A percentile compares a stretch with the other conserved stretches of the same genome.
These are phyloP conservation scores for Oryzias woworae DNA, from an alignment of 2,113 vertebrate genomes.

Conservation along the genomic window DNA sequence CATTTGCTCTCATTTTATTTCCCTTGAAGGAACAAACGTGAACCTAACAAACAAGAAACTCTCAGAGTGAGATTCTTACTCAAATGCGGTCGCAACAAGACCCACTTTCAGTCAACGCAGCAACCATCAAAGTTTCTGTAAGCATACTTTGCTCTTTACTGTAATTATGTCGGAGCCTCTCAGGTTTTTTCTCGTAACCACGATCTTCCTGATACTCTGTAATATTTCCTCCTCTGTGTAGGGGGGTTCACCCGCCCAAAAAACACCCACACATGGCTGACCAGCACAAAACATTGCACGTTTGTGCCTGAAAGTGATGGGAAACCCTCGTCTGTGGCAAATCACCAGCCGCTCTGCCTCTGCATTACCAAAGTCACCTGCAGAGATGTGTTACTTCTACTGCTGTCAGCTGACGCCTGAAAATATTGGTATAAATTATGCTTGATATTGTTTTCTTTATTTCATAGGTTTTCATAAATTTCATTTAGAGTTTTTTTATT, in stretches of 20 bases:
- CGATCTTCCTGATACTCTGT: conserved; percentile 28
- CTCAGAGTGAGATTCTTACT: not conserved
- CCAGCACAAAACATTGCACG: conserved; percentile 56
- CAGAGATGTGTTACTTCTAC: not conserved
- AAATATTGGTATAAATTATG: no score
- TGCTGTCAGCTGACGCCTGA: no score
- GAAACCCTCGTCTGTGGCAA: conserved; percentile 35
- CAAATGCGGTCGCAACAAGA: conserved; percentile 4
- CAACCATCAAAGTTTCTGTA: conserved; percentile 40
- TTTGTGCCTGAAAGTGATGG: conserved; percentile 40
- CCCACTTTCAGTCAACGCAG: conserved; percentile 28
- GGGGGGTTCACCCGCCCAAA: conserved; percentile 48
- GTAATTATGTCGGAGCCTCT: conserved; percentile 52
- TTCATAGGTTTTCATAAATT: no score
- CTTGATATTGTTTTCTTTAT: no score
- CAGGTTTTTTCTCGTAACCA: conserved; percentile 18
- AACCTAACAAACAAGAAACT: conserved; percentile 20
- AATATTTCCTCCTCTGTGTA: conserved; percentile 34
- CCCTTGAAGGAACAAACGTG: no score
- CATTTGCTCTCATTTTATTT: no score
- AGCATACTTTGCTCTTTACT: conserved; percentile 49
- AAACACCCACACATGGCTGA: conserved; percentile 41
- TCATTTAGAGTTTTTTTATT: no score
- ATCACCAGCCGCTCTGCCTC: not conserved
- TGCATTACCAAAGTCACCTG: not conserved